Evolutionary conservation across 2,113 vertebrate genomes (phyloP), one percentile per base, ranked within the genome.

Genomic region (Leuciscus idus): DNA sequence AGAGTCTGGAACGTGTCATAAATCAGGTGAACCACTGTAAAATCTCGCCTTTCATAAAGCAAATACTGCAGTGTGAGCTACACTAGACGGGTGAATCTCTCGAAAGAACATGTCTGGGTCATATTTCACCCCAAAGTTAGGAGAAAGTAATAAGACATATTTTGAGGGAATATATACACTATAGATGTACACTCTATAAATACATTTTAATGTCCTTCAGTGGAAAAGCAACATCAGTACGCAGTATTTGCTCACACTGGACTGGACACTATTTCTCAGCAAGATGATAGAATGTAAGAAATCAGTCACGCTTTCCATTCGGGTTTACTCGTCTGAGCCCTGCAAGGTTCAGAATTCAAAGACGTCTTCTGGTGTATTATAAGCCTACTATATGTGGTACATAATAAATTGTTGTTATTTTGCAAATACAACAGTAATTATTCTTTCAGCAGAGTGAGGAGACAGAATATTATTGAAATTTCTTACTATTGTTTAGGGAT

Each of bases 281-380:
- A 70, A 84, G 30, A 4, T 81, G 68, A 48, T 61, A 75, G 28
- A 89, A 84, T 84, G 70, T 57, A 8, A 70, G 23, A 86, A 74
- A 86, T 84, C 57, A 17, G 21, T 73, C 52, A 48, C 13, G 15
- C 55, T 33, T 21, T 76, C 57, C 21, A 55, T 72, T 72, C 2
- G 4, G 50, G 12, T 30, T 74, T 21, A 4, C 36, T 68, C 52
- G 17, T 48, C 66, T 48, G 70, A 73, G 21, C 70, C 12, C 21
- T 43, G 10, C 68, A 52, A 23, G 19, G 7, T 84, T 73, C 36
- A 72, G 23, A 46, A 50, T 75, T 26, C 33, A 70, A 55, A 76
- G 48, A 17, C 12, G 10, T 76, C 46, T 57, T 36, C 28, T 78
- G 76, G 19, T 78, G 76, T 33, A 57, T 78, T 52, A 12, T 36